These are phyloP conservation scores for Falco berigora DNA, from an alignment of 2,797 vertebrate species.

Conservation along the genomic window DNA sequence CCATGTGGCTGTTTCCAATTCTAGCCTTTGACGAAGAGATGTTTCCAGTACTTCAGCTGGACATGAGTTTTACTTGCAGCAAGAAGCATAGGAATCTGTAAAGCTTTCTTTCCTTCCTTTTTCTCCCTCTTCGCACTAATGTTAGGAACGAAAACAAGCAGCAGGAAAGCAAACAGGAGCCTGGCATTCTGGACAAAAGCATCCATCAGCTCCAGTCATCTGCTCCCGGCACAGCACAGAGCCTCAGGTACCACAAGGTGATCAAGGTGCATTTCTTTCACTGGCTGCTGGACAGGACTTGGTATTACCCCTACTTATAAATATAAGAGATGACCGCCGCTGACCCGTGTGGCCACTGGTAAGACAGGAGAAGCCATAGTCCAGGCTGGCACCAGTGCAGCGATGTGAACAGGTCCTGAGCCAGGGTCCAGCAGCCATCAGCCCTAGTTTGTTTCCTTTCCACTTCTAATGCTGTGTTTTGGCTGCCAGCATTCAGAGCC, in stretches of 20 bases:
- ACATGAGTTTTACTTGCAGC: background rate
- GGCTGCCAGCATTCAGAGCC: background rate
- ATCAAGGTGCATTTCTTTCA: background rate
- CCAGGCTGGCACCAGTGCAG: background rate
- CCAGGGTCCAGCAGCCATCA: background rate
- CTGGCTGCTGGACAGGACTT: rapidly evolving
- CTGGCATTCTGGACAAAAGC: background rate
- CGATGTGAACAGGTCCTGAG: too few relatives aligned
- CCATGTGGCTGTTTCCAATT: conserved; percentile 40
- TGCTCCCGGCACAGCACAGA: rapidly evolving
- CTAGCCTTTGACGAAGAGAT: conserved; percentile 41
- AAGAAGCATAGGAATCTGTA: background rate
- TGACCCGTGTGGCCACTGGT: background rate
- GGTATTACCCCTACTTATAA: background rate
- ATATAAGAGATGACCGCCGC: background rate
- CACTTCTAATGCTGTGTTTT: background rate
- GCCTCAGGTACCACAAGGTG: background rate
- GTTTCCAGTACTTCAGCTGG: conserved; percentile 32
- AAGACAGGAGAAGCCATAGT: background rate
- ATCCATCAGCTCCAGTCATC: rapidly evolving
- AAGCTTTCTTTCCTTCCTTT: background rate
- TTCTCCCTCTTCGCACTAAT: rapidly evolving
- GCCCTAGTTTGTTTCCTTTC: background rate
- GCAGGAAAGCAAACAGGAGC: background rate
- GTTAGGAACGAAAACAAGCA: background rate